Conservation (phyloP, 2,113 vertebrate species). For the Phrynosoma platyrhinos region DNA sequence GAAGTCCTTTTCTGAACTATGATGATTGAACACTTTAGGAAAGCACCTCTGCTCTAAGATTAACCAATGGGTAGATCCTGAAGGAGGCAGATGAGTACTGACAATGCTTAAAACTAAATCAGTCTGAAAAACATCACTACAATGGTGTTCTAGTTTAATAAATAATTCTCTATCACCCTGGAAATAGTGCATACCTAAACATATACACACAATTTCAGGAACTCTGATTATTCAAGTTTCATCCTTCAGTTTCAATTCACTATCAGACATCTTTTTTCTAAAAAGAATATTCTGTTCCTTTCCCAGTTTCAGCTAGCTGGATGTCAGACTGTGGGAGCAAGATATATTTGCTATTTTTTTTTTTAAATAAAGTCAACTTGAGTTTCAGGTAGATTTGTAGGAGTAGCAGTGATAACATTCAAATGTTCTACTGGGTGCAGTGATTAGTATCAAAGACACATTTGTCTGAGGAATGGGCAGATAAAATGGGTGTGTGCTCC, state of each 20-base stretch:
- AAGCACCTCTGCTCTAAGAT: background rate
- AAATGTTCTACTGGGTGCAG: slow-evolving; percentile 58
- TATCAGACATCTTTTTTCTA: slow-evolving; percentile 1
- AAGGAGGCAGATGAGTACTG: too few relatives aligned
- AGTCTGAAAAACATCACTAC: background rate
- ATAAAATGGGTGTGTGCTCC: slow-evolving; percentile 61
- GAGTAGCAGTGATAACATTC: slow-evolving; percentile 73
- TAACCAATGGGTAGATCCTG: background rate
- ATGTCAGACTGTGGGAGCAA: slow-evolving; percentile 58
- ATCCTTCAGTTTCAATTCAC: background rate
- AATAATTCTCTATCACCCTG: background rate
- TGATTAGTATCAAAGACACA: slow-evolving; percentile 55
- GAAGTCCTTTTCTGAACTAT: background rate
- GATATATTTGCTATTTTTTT: slow-evolving; percentile 63
- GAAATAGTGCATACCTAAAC: background rate
- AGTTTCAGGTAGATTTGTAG: slow-evolving; percentile 56
- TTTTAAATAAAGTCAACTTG: slow-evolving; percentile 58
- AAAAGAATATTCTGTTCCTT: background rate
- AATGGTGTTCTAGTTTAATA: background rate
- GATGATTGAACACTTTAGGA: background rate
- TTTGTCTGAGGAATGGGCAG: slow-evolving; percentile 42
- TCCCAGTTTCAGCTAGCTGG: slow-evolving; percentile 43
- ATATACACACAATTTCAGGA: too few relatives aligned
- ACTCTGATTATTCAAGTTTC: background rate
- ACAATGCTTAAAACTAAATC: background rate